A percentile compares a stretch with the other conserved stretches of the same genome.
Evolutionary conservation across 2,797 vertebrate species (phyloP).

Genomic region (Cichlasoma orientale): DNA sequence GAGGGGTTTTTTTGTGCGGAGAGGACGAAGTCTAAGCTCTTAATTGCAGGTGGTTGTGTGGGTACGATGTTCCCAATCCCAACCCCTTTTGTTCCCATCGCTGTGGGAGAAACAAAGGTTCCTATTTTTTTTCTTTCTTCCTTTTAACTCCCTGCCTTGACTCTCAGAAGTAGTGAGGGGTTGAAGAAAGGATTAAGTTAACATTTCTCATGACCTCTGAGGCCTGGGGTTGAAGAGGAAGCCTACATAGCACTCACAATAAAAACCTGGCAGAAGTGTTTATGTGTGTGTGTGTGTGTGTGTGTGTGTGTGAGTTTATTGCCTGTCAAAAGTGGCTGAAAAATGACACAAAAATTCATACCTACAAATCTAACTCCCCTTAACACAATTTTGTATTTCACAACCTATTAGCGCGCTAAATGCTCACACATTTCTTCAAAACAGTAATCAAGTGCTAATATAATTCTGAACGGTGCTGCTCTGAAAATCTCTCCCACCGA

Average conservation of each 20-base stretch:
- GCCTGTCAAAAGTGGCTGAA: neutral
- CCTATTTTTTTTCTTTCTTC: constrained; percentile 42
- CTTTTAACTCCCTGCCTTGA: constrained; percentile 54
- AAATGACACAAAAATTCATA: neutral
- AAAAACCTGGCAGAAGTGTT: constrained; percentile 5
- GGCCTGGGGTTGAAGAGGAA: constrained; percentile 43
- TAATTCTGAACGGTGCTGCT: constrained; percentile 42
- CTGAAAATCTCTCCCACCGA: constrained; percentile 53
- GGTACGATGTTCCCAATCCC: constrained; percentile 59
- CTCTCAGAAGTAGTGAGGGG: constrained; percentile 68
- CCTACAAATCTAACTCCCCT: neutral
- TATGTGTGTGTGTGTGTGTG: neutral
- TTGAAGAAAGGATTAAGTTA: constrained; percentile 73
- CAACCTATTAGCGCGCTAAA: constrained; percentile 14
- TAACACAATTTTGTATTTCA: constrained; percentile 2
- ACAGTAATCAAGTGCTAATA: constrained; percentile 43
- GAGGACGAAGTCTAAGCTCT: constrained; percentile 71
- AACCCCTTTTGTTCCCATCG: constrained; percentile 66
- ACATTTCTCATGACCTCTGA: constrained; percentile 82
- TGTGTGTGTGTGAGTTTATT: neutral
- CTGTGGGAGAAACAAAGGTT: constrained; percentile 71
- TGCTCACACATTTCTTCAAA: constrained; percentile 29
- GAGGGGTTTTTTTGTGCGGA: constrained; percentile 61
- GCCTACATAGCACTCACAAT: constrained; percentile 23
- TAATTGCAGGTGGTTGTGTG: constrained; percentile 79